A percentile compares a stretch with the other conserved stretches of the same genome.
These are phyloP conservation scores for Cebus imitator DNA, from an alignment of 2,113 vertebrate species.

Conservation along the genomic window DNA sequence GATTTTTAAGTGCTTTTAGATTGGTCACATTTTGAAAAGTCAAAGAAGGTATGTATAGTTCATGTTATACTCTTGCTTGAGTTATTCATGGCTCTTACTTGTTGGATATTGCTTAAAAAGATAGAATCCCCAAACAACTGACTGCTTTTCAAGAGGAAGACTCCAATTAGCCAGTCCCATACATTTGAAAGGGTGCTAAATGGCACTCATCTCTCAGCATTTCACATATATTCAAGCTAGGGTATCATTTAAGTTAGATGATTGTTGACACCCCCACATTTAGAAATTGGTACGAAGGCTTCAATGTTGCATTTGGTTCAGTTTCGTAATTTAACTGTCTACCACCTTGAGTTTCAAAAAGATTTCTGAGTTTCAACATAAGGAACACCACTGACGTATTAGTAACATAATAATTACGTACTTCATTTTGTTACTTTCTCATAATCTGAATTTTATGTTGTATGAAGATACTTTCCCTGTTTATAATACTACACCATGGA, in stretches of 20 bases:
- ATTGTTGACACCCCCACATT: neutral
- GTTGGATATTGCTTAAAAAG: neutral
- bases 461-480: neutral
- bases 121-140: neutral
- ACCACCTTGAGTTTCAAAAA: neutral
- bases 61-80: neutral
- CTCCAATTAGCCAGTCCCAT: neutral
- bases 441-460: neutral
- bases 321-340: neutral
- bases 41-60: neutral
- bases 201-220: neutral
- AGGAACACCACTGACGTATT: neutral
- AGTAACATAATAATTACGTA: neutral
- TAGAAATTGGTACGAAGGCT: neutral
- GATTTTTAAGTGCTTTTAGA: neutral
- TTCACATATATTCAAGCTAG: neutral
- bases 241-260: neutral
- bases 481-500: neutral
- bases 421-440: conserved; percentile 24
- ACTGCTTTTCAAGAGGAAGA: neutral
- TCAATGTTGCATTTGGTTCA: neutral
- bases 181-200: neutral
- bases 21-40: neutral
- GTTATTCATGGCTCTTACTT: neutral
- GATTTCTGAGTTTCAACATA: conserved; percentile 10